A percentile compares a stretch with the other conserved stretches of the same genome.
These are phyloP conservation scores for Cebidichthys violaceus DNA, from an alignment of 2,113 vertebrate genomes.

Conservation along the genomic window DNA sequence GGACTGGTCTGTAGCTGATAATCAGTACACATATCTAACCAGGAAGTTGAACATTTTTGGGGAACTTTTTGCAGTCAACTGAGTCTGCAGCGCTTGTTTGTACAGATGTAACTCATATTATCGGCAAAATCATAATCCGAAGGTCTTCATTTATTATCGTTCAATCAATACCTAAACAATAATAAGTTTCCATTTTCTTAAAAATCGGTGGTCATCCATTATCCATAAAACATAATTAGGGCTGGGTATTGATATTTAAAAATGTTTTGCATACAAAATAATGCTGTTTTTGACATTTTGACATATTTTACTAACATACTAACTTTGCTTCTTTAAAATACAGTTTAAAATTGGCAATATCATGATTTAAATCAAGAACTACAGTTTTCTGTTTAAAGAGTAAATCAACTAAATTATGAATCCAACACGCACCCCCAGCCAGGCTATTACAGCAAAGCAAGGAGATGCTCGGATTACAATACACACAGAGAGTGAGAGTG, in stretches of 20 bases:
- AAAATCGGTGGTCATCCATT: neutral
- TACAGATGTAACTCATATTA: neutral
- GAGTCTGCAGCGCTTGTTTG: neutral
- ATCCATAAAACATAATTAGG: neutral
- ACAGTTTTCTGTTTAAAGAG: too few species aligned
- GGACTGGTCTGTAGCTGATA: neutral
- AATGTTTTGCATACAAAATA: neutral
- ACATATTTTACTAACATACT: too few species aligned
- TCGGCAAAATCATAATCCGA: neutral
- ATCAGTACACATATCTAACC: neutral
- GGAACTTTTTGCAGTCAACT: neutral
- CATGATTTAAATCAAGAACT: too few species aligned
- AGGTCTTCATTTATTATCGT: neutral
- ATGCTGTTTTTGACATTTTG: neutral
- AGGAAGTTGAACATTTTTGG: neutral
- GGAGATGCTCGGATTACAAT: neutral
- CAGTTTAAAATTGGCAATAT: too few species aligned
- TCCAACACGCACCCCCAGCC: neutral
- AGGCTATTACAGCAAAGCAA: neutral
- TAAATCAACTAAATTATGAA: neutral
- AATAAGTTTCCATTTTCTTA: neutral
- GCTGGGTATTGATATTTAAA: neutral
- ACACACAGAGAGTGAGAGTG: neutral
- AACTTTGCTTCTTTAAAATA: too few species aligned
- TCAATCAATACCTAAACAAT: neutral